A percentile compares a stretch with the other conserved stretches of the same genome.
Evolutionary conservation across 2,113 vertebrate genomes (phyloP).

Genomic region (Pachyramphus minor): DNA sequence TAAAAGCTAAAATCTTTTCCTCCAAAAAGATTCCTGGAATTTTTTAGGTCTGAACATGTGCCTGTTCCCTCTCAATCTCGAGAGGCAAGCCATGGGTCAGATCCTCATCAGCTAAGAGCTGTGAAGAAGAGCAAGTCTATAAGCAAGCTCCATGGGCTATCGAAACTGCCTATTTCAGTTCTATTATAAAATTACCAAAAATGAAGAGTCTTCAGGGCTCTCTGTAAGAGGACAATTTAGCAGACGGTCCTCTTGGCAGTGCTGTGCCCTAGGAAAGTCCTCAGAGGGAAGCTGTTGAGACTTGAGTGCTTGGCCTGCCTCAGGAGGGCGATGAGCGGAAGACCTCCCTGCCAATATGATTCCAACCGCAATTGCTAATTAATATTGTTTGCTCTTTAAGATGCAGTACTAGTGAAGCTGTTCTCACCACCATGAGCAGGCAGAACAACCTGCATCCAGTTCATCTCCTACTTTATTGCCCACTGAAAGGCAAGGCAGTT

Average conservation of each 20-base stretch:
- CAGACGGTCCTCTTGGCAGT: background rate
- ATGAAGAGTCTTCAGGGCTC: background rate
- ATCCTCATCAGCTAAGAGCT: background rate
- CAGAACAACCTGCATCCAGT: constrained; percentile 56
- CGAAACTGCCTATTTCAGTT: background rate
- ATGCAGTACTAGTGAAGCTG: constrained; percentile 41
- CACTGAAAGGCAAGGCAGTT: constrained; percentile 63
- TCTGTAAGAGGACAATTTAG: background rate
- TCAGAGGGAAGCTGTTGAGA: constrained; percentile 9
- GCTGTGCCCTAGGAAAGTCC: background rate
- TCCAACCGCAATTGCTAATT: constrained; percentile 34
- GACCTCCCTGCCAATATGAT: constrained; percentile 24
- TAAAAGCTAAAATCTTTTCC: background rate
- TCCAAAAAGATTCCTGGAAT: background rate
- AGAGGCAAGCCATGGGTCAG: background rate
- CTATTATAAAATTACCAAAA: constrained; percentile 33
- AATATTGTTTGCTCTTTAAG: constrained; percentile 57
- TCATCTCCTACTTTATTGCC: constrained; percentile 64
- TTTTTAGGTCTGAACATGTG: background rate
- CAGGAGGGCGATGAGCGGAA: background rate
- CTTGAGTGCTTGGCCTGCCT: constrained; percentile 14
- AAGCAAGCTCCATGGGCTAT: background rate
- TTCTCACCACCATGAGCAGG: constrained; percentile 28
- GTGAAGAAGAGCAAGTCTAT: background rate
- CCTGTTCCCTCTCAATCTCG: background rate